Evolutionary conservation across 2,888 invertebrate genomes (phyloP).

Genomic region (Halocaridina rubra): DNA sequence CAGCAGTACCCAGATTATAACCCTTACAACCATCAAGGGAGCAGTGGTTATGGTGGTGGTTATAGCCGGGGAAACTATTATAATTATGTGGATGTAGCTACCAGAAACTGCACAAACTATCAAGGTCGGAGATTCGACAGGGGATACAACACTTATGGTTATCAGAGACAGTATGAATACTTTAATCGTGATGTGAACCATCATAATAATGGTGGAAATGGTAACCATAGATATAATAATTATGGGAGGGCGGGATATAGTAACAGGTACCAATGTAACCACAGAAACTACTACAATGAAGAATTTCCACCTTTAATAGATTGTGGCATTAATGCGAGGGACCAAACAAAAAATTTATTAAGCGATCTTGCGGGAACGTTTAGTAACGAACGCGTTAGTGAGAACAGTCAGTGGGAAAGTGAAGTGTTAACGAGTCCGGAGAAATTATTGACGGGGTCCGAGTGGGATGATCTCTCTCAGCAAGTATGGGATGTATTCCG

Average conservation of each 20-base stretch:
- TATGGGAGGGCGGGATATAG: conserved; percentile 25
- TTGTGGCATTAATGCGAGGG: background rate
- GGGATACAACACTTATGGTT: conserved; percentile 32
- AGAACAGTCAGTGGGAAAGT: conserved; percentile 15
- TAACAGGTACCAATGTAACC: conserved; percentile 20
- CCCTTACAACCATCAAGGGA: conserved; percentile 16
- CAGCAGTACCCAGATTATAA: conserved; percentile 24
- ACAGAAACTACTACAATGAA: conserved; percentile 14
- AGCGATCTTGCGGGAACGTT: conserved; percentile 53
- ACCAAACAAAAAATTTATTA: conserved; percentile 19
- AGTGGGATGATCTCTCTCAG: conserved; percentile 46
- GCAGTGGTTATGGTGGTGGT: conserved; percentile 11
- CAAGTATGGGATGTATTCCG: conserved; percentile 52
- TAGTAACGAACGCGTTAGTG: conserved; percentile 20
- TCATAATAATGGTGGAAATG: background rate
- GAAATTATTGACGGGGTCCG: conserved; percentile 41
- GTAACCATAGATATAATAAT: conserved; percentile 17
- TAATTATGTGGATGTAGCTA: conserved; percentile 4
- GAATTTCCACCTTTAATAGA: background rate
- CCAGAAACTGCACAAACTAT: conserved; percentile 27
- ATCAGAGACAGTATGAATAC: conserved; percentile 7
- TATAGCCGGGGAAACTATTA: conserved; percentile 18
- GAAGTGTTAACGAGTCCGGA: conserved; percentile 48
- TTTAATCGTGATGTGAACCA: conserved; percentile 20
- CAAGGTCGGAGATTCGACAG: conserved; percentile 22